Evolutionary conservation across 1,140 invertebrate species (phyloP).

Genomic region (Drosophila parvula): DNA sequence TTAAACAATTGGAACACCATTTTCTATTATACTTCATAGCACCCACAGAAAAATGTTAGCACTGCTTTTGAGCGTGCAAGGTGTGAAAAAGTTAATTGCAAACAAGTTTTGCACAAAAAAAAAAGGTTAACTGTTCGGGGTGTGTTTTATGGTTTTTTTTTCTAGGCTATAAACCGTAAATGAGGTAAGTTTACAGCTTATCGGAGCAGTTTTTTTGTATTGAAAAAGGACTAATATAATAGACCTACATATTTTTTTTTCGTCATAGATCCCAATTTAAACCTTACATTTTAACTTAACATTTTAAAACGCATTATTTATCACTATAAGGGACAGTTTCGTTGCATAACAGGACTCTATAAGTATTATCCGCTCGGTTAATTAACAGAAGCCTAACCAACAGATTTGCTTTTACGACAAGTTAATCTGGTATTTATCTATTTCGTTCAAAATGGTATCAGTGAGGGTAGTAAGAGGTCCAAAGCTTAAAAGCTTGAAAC

Average conservation of each 20-base stretch:
- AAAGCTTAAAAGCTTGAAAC: too few species aligned
- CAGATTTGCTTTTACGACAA: too few species aligned
- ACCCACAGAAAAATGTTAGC: constrained; percentile 35
- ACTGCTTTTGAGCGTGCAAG: constrained; percentile 10
- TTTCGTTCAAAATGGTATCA: too few species aligned
- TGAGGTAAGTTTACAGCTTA: constrained; percentile 1
- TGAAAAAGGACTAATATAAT: neutral
- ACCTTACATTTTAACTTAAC: too few species aligned
- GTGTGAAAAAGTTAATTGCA: constrained; percentile 43
- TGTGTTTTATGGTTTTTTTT: constrained; percentile 6
- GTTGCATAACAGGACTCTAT: too few species aligned
- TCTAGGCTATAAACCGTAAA: constrained; percentile 7
- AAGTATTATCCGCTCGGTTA: too few species aligned
- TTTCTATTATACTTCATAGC: neutral
- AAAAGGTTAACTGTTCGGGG: constrained; percentile 22
- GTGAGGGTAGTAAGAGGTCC: too few species aligned
- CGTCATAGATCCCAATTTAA: neutral
- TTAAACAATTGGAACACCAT: neutral
- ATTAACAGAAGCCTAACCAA: too few species aligned
- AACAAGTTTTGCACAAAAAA: constrained; percentile 40
- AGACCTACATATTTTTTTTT: neutral
- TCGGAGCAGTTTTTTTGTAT: constrained; percentile 1
- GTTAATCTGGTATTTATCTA: too few species aligned
- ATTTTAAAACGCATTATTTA: too few species aligned
- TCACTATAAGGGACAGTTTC: neutral